A percentile compares a stretch with the other conserved stretches of the same genome.
Evolutionary conservation across 2,113 vertebrate species (phyloP).

Genomic region (Pelusios castaneus): DNA sequence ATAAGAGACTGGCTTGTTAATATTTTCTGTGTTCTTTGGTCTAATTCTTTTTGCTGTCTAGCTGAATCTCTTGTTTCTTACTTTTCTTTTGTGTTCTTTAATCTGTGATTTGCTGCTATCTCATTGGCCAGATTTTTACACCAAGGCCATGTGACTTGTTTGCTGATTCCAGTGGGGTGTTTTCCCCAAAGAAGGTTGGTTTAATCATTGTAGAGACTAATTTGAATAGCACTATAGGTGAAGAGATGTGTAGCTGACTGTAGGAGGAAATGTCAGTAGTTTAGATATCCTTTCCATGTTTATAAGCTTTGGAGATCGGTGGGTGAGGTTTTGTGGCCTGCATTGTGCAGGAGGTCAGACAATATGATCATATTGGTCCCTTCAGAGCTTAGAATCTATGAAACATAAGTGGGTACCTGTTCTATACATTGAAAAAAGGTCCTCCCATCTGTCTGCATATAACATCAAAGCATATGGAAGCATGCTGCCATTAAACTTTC

Average conservation of each 20-base stretch:
- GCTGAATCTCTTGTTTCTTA: not conserved
- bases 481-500: not conserved
- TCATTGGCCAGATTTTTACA: slow-evolving; percentile 84
- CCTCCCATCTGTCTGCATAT: not conserved
- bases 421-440: not conserved
- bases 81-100: slow-evolving; percentile 28
- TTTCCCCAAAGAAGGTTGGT: slow-evolving; percentile 94
- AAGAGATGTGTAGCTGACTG: slow-evolving; percentile 40
- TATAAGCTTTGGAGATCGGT: not conserved
- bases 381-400: no score
- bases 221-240: slow-evolving; percentile 53
- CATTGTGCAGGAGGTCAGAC: no score
- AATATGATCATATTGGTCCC: no score
- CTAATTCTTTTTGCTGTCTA: not conserved
- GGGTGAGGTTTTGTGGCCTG: no score
- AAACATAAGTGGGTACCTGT: not conserved
- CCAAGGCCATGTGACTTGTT: slow-evolving; percentile 92
- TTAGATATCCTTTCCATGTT: slow-evolving; percentile 41
- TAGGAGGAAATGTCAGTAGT: slow-evolving; percentile 41
- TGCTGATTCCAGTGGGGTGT: slow-evolving; percentile 92
- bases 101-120: slow-evolving; percentile 60
- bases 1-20: not conserved
- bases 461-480: not conserved
- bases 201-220: slow-evolving; percentile 50
- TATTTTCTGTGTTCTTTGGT: not conserved